Evolutionary conservation across 2,888 invertebrate genomes (phyloP).

Genomic region (Chydorus sphaericus): DNA sequence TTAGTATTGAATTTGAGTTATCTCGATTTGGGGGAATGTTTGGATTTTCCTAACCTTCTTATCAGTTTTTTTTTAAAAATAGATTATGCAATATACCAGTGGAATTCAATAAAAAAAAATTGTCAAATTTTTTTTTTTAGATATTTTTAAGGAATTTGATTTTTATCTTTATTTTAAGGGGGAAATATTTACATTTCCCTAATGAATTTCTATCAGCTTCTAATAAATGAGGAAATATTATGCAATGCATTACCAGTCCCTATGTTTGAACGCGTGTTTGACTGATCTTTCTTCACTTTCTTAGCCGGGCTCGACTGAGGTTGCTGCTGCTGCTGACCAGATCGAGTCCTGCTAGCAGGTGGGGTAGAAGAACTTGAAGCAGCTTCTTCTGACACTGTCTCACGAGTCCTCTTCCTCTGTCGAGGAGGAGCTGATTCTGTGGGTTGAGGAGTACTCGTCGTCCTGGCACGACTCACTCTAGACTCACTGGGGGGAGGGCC

Average conservation of each 20-base stretch:
- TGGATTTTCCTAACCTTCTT: no score
- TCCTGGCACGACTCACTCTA: neutral
- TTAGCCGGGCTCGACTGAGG: neutral
- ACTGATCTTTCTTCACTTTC: neutral
- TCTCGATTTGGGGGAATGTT: no score
- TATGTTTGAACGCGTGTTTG: slow-evolving; percentile 8
- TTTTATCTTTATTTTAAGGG: no score
- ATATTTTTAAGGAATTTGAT: no score
- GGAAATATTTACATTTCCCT: no score
- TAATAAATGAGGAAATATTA: no score
- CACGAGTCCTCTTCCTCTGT: neutral
- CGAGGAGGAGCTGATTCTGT: neutral
- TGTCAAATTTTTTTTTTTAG: no score
- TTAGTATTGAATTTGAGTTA: no score
- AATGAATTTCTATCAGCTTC: no score
- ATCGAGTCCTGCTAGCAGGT: slow-evolving; percentile 1
- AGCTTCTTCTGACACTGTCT: neutral
- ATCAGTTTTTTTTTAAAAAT: no score
- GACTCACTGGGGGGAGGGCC: neutral
- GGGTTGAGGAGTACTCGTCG: neutral
- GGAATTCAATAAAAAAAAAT: no score
- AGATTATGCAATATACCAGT: no score
- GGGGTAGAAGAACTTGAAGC: neutral
- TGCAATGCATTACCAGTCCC: slow-evolving; percentile 8
- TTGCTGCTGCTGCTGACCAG: neutral